Percentiles rank a stretch among this genome's conserved stretches.
phyloP scores from a whole-genome alignment of 2,888 invertebrate genomes.

The Monochamus alternatus region DNA sequence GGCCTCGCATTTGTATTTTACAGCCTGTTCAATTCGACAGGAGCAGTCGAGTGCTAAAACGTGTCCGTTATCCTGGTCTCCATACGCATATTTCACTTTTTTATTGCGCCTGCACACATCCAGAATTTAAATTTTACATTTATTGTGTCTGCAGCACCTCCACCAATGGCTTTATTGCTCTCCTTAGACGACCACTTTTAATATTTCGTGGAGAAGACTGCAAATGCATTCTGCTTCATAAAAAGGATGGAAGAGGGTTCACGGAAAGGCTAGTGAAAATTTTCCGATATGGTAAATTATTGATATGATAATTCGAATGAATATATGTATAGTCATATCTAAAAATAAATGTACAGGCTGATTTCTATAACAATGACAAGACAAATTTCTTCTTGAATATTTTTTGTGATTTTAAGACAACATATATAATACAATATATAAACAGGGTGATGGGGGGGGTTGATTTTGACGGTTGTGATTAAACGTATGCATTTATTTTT shows the following conservation, averaged over 20 bases:
- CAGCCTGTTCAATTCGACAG: constrained; percentile 57
- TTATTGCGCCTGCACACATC: constrained; percentile 58
- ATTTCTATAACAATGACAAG: too few relatives aligned
- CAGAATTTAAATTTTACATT: constrained; percentile 61
- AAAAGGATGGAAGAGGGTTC: not conserved
- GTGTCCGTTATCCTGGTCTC: constrained; percentile 59
- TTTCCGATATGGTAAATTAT: too few relatives aligned
- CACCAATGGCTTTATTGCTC: constrained; percentile 49
- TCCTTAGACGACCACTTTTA: constrained; percentile 27
- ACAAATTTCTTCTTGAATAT: too few relatives aligned
- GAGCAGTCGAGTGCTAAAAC: constrained; percentile 60
- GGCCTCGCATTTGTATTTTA: constrained; percentile 55
- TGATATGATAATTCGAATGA: too few relatives aligned
- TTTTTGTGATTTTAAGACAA: too few relatives aligned
- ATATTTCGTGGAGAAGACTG: constrained; percentile 17
- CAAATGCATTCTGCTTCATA: constrained; percentile 11
- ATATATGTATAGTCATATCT: too few relatives aligned
- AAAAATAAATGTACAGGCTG: too few relatives aligned
- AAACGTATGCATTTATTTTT: too few relatives aligned
- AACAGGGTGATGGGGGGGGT: too few relatives aligned
- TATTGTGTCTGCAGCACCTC: constrained; percentile 53
- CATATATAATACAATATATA: too few relatives aligned
- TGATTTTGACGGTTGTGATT: too few relatives aligned
- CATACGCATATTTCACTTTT: constrained; percentile 59
- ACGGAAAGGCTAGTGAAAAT: not conserved